These are phyloP conservation scores for Cydia amplana DNA, from an alignment of 1,140 invertebrate species.

Conservation along the genomic window DNA sequence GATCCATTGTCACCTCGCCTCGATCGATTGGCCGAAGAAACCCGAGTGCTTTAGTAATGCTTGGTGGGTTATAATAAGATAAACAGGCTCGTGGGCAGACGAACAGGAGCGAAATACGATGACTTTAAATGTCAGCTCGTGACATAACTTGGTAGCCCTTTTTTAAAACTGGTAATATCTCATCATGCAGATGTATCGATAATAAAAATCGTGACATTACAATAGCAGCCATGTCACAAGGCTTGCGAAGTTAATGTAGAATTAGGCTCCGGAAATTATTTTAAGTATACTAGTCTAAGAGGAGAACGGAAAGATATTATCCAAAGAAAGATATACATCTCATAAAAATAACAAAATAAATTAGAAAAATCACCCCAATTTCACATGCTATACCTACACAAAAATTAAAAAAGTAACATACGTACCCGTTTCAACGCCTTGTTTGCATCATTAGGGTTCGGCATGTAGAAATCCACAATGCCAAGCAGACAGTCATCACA, in stretches of 20 bases:
- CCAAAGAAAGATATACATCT: too few species aligned
- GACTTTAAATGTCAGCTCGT: neutral
- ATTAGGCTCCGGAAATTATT: too few species aligned
- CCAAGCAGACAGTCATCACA: conserved; percentile 91
- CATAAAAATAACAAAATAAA: too few species aligned
- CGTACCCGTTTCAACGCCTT: conserved; percentile 84
- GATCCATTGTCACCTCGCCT: conserved; percentile 29
- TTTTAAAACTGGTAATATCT: too few species aligned
- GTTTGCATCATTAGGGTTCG: conserved; percentile 79
- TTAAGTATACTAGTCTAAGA: too few species aligned
- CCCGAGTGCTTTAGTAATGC: neutral
- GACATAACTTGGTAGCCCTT: neutral
- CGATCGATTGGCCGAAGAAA: conserved; percentile 13
- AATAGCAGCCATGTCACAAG: too few species aligned
- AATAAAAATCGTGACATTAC: too few species aligned
- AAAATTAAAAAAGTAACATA: conserved; percentile 34
- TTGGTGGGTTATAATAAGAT: conserved; percentile 4
- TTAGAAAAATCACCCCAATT: too few species aligned
- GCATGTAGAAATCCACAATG: conserved; percentile 86
- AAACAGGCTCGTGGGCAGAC: neutral
- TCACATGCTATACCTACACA: neutral
- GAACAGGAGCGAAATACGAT: neutral
- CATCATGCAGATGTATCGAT: too few species aligned
- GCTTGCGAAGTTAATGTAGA: too few species aligned
- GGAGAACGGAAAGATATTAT: too few species aligned